These are phyloP conservation scores for Nephrocerus scutellatus DNA, from an alignment of 2,888 invertebrate genomes.

Conservation along the genomic window DNA sequence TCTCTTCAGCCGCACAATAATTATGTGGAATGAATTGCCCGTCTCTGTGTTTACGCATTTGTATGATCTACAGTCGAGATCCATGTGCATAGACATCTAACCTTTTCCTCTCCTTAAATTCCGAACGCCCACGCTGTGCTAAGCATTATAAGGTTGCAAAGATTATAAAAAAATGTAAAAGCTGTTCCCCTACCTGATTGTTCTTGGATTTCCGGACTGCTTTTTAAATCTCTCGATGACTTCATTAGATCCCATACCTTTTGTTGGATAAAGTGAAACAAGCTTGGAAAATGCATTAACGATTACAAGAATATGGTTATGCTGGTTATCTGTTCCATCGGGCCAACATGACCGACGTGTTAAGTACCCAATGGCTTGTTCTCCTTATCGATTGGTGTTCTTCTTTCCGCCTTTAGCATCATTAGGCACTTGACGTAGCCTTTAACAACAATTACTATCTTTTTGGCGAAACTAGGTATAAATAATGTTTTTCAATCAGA, in stretches of 20 bases:
- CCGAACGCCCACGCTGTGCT: no score
- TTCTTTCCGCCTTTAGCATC: conserved; percentile 32
- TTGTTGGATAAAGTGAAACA: conserved; percentile 33
- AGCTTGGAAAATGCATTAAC: conserved; percentile 36
- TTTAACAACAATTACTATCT: conserved; percentile 2
- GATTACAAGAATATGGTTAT: conserved; percentile 33
- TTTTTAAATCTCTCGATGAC: conserved; percentile 24
- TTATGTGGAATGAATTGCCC: no score
- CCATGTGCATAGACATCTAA: no score
- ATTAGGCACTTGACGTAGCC: conserved; percentile 13
- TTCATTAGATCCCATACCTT: conserved; percentile 27
- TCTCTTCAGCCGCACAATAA: no score
- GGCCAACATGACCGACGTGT: conserved; percentile 37
- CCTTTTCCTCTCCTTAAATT: no score
- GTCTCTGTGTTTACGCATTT: no score
- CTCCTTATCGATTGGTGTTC: conserved; percentile 32
- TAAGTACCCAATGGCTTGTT: conserved; percentile 28
- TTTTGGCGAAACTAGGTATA: conserved; percentile 15
- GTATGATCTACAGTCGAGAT: no score
- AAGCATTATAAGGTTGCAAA: no score
- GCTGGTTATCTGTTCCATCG: conserved; percentile 29
- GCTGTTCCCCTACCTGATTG: conserved; percentile 38
- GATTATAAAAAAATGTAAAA: no score
- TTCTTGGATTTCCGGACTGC: conserved; percentile 19
- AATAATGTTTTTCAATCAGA: conserved; percentile 27